These are phyloP conservation scores for Cyprinus carpio DNA, from an alignment of 2,113 vertebrate species.

Conservation along the genomic window DNA sequence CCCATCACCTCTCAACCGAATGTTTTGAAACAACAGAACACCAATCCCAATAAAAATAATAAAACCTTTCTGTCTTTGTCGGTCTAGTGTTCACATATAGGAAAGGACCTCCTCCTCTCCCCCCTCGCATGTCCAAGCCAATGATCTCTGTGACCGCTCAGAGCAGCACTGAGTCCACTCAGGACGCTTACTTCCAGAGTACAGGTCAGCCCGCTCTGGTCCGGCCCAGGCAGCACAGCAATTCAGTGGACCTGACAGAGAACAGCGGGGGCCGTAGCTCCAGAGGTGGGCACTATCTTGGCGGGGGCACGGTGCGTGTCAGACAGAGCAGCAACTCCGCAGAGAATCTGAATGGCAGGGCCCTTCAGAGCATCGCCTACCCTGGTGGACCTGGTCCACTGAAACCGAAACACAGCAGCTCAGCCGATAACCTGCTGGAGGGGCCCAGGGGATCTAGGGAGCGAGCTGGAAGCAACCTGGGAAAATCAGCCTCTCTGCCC, in stretches of 20 bases:
- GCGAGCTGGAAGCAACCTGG: constrained; percentile 70
- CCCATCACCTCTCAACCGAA: no score
- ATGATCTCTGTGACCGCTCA: constrained; percentile 94
- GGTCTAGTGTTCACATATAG: constrained; percentile 91
- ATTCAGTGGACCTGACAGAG: constrained; percentile 88
- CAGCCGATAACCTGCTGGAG: constrained; percentile 78
- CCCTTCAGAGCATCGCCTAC: constrained; percentile 66
- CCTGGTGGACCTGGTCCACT: constrained; percentile 69
- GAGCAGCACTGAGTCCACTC: constrained; percentile 97
- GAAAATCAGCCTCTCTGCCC: constrained; percentile 76
- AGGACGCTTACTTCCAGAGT: constrained; percentile 87
- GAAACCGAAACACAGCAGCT: constrained; percentile 78
- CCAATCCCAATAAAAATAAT: no score
- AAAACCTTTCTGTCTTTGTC: constrained; percentile 8
- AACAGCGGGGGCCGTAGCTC: constrained; percentile 67
- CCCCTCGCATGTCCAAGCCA: constrained; percentile 95
- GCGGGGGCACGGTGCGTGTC: constrained; percentile 54
- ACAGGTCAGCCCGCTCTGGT: constrained; percentile 72
- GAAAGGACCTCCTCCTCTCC: constrained; percentile 95
- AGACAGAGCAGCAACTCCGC: constrained; percentile 78
- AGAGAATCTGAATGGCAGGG: constrained; percentile 72
- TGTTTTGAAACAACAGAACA: no score
- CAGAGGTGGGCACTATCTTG: constrained; percentile 70
- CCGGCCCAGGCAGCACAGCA: constrained; percentile 86
- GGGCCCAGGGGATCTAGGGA: constrained; percentile 68